Percentiles rank a stretch among this genome's conserved stretches.
Evolutionary conservation across 2,113 vertebrate genomes (phyloP).

Genomic region (Plecturocebus donacophilus): DNA sequence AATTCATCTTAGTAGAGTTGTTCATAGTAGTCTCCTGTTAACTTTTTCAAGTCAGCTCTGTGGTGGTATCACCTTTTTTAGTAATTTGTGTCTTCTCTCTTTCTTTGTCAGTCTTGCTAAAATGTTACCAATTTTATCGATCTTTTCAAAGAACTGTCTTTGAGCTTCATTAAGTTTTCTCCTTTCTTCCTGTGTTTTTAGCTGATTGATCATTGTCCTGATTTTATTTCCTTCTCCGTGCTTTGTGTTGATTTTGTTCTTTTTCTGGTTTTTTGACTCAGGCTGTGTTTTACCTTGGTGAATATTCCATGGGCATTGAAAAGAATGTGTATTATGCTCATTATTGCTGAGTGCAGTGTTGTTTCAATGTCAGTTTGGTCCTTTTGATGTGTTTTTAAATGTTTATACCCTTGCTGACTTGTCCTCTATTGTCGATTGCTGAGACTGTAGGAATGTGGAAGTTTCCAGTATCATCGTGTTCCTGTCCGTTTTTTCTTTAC

Average conservation of each 20-base stretch:
- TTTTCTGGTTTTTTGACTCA: neutral
- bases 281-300: neutral
- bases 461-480: fast-evolving
- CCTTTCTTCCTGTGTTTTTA: neutral
- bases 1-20: neutral
- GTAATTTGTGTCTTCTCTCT: neutral
- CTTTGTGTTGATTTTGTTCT: neutral
- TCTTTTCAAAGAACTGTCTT: neutral
- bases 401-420: neutral
- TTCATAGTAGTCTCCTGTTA: fast-evolving
- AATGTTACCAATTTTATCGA: neutral
- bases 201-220: too few species aligned
- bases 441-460: neutral
- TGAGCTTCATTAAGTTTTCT: neutral
- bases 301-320: neutral
- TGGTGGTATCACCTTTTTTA: fast-evolving
- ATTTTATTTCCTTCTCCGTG: neutral
- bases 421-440: fast-evolving
- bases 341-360: neutral
- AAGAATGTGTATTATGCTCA: neutral
- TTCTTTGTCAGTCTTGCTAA: neutral
- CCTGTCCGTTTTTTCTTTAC: too few species aligned
- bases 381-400: neutral
- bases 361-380: neutral
- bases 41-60: fast-evolving